These are phyloP conservation scores for Macroramphosus scolopax DNA, from an alignment of 2,797 vertebrate genomes.

Conservation along the genomic window DNA sequence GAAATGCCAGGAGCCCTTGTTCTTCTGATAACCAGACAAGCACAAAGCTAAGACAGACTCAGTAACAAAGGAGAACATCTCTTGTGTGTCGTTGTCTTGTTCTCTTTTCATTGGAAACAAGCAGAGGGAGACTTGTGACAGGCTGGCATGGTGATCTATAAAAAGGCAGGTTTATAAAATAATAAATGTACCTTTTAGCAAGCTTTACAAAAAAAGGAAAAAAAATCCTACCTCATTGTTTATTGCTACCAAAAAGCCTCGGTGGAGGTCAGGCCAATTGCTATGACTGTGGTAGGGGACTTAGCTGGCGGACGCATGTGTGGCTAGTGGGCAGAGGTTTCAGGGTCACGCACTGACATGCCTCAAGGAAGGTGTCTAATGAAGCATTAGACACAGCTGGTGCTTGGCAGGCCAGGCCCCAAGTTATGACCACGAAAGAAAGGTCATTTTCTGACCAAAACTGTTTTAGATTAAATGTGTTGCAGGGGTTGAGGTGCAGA, in stretches of 20 bases:
- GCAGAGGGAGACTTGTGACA: slow-evolving; percentile 47
- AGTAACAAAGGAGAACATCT: slow-evolving; percentile 55
- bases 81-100: slow-evolving; percentile 47
- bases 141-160: slow-evolving; percentile 41
- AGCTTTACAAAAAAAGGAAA: slow-evolving; percentile 25
- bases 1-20: slow-evolving; percentile 56
- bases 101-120: slow-evolving; percentile 56
- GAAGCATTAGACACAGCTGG: slow-evolving; percentile 81
- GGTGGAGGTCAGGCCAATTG: slow-evolving; percentile 55
- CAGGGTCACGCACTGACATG: slow-evolving; percentile 69
- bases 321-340: slow-evolving; percentile 67
- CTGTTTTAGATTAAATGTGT: slow-evolving; percentile 49
- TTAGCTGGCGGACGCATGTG: slow-evolving; percentile 33
- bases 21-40: slow-evolving; percentile 52
- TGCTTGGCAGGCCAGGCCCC: slow-evolving; percentile 70
- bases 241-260: slow-evolving; percentile 41
- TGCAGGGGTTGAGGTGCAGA: slow-evolving; percentile 8
- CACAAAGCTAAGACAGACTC: slow-evolving; percentile 49
- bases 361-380: slow-evolving; percentile 76
- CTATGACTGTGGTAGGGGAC: slow-evolving; percentile 42
- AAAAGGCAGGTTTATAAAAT: slow-evolving; percentile 54
- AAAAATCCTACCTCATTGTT: slow-evolving; percentile 27
- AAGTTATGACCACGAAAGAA: slow-evolving; percentile 64
- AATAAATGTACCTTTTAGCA: slow-evolving; percentile 39
- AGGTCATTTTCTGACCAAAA: slow-evolving; percentile 69